A percentile compares a stretch with the other conserved stretches of the same genome.
phyloP scores from a whole-genome alignment of 1,140 invertebrate genomes.

The Hypothenemus hampei region DNA sequence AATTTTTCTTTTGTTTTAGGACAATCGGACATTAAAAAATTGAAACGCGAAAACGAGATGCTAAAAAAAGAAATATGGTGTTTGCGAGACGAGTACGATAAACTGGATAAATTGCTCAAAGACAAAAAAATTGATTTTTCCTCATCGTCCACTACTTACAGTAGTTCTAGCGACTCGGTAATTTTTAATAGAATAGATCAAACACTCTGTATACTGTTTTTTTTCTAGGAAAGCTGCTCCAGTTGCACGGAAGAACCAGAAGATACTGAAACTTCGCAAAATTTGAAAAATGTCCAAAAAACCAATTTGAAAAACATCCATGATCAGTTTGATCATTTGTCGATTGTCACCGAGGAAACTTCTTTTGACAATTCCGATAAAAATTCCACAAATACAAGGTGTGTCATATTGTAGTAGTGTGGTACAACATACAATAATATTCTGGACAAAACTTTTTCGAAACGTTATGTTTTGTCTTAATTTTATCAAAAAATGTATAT shows the following conservation, averaged over 20 bases:
- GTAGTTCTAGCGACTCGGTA: constrained; percentile 42
- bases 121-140: constrained; percentile 55
- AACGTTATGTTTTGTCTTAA: no score
- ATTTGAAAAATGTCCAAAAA: constrained; percentile 44
- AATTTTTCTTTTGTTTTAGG: constrained; percentile 49
- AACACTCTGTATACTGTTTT: constrained; percentile 19
- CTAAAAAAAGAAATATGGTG: constrained; percentile 80
- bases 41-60: constrained; percentile 81
- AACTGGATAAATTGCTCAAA: constrained; percentile 71
- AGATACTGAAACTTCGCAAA: constrained; percentile 45
- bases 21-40: constrained; percentile 82
- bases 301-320: constrained; percentile 45
- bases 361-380: constrained; percentile 51
- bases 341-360: constrained; percentile 68
- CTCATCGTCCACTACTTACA: constrained; percentile 44
- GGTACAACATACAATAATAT: no score
- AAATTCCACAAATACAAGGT: constrained; percentile 29
- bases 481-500: no score
- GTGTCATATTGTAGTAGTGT: no score
- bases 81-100: constrained; percentile 80
- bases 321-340: constrained; percentile 68
- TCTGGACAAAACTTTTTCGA: no score
- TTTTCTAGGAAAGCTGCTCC: constrained; percentile 37
- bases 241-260: constrained; percentile 46
- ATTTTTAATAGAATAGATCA: no score